phyloP scores from a whole-genome alignment of 1,140 invertebrate genomes.

The Drosophila gunungcola region DNA sequence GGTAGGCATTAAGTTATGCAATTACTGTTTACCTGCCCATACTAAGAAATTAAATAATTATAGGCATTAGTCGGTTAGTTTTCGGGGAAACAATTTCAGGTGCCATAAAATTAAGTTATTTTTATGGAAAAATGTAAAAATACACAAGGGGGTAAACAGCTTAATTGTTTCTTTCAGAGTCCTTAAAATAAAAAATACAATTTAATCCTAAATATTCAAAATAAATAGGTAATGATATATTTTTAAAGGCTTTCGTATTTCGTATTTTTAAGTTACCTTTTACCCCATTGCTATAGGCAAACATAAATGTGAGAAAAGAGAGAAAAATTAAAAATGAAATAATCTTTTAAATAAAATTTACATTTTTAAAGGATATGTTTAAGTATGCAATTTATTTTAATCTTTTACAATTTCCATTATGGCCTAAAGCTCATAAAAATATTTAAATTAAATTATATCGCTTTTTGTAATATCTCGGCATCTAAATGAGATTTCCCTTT shows the following conservation, averaged over 20 bases:
- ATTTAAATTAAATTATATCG: background rate
- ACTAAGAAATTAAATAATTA: slow-evolving; percentile 63
- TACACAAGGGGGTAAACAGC: background rate
- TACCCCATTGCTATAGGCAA: too few species aligned
- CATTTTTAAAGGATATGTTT: background rate
- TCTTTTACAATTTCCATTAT: background rate
- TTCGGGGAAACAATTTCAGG: background rate
- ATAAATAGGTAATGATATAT: too few species aligned
- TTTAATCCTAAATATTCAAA: background rate
- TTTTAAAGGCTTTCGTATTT: too few species aligned
- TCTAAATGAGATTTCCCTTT: background rate
- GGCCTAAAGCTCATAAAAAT: background rate
- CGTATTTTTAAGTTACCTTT: too few species aligned
- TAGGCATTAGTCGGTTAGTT: slow-evolving; percentile 48
- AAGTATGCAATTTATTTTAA: background rate
- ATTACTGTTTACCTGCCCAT: slow-evolving; percentile 47
- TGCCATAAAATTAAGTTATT: slow-evolving; percentile 46
- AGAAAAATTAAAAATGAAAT: background rate
- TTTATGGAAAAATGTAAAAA: slow-evolving; percentile 14
- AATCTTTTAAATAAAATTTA: background rate
- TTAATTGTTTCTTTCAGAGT: background rate
- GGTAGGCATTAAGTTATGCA: slow-evolving; percentile 35
- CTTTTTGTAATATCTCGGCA: slow-evolving; percentile 2
- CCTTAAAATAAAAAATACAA: background rate
- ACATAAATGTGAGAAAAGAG: too few species aligned